Evolutionary conservation across 1,140 invertebrate species (phyloP), one percentile per base, ranked within the genome.

Genomic region (Micrasema minimum): DNA sequence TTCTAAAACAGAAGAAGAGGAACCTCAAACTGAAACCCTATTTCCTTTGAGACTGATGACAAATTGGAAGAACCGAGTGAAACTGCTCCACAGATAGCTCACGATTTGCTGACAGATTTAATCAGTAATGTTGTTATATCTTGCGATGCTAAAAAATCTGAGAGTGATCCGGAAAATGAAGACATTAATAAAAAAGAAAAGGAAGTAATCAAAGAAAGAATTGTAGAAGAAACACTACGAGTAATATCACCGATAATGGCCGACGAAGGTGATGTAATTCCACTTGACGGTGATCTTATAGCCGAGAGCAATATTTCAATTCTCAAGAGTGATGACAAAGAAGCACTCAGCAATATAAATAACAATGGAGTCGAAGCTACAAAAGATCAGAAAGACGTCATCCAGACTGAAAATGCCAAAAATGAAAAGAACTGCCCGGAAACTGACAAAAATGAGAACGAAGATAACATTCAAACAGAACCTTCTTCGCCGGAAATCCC

Each of bases 401-500:
- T 72, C 5, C 70, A 75, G 6, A 80, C 79, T 74, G 82, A 84
- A 75, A 82, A 80, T 75, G 74, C 77, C 11, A 83, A 82, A 72
- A 82, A 81, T 61, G 81, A 82, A 55, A 76, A 74, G 46, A 75
- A 72, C 37, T 57, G 53, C 74, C 75, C 66, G 48, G 78, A 77
- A 75, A 78, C 72, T 69, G 77, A 80, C 75, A 81, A 77, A 53
- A 48, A 57, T 78, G 71, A 80, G 59, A 80, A 80, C 68, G 71
- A 83, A 82, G 77, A 79, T 77, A 80, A 86, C 71, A 69, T 81
- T 80, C 76, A 79, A 77, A 81, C 86, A 80, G 81, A 81, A 66
- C 84, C 86, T 79, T 85, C 85, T 76, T 84, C 86, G 72, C 86
- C 88, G 75, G 89, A 89, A 83, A 90, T 90, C 73, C 86, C 89